Percentiles rank a stretch among this genome's conserved stretches.
These are phyloP conservation scores for Calameuta filiformis DNA, from an alignment of 2,888 invertebrate genomes.

Conservation along the genomic window DNA sequence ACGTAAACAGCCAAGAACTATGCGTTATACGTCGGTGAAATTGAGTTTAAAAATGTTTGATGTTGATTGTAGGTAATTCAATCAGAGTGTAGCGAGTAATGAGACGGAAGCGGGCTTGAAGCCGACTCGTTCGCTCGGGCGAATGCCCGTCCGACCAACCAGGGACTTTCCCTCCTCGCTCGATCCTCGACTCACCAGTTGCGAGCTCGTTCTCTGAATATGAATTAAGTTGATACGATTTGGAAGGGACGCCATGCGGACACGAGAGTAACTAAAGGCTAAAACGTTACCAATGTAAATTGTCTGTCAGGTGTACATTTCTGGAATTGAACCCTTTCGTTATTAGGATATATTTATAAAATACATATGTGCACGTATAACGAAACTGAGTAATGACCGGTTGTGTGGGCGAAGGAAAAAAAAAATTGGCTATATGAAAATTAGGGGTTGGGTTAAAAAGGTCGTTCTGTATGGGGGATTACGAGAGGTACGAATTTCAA, in stretches of 20 bases:
- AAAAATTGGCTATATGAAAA: no score
- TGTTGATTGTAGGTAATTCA: constrained; percentile 61
- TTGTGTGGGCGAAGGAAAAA: no score
- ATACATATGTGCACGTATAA: no score
- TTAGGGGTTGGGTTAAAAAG: no score
- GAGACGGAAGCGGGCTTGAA: constrained; percentile 58
- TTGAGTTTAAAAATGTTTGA: constrained; percentile 62
- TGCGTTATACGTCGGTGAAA: constrained; percentile 31
- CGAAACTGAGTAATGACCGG: no score
- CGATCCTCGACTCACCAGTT: constrained; percentile 46
- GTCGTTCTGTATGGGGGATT: no score
- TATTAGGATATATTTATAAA: no score
- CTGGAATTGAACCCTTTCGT: no score
- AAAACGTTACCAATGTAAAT: constrained; percentile 12
- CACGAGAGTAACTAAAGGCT: constrained; percentile 18
- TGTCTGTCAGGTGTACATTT: neutral
- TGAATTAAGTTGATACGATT: constrained; percentile 59
- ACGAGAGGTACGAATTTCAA: no score
- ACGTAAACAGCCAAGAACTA: no score
- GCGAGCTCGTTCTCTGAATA: constrained; percentile 53
- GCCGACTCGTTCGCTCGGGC: constrained; percentile 50
- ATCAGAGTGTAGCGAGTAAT: constrained; percentile 58
- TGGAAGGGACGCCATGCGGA: constrained; percentile 45
- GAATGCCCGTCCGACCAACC: constrained; percentile 46
- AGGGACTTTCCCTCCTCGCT: constrained; percentile 26